phyloP scores from a whole-genome alignment of 1,140 invertebrate species.

The Aphelinus certus region DNA sequence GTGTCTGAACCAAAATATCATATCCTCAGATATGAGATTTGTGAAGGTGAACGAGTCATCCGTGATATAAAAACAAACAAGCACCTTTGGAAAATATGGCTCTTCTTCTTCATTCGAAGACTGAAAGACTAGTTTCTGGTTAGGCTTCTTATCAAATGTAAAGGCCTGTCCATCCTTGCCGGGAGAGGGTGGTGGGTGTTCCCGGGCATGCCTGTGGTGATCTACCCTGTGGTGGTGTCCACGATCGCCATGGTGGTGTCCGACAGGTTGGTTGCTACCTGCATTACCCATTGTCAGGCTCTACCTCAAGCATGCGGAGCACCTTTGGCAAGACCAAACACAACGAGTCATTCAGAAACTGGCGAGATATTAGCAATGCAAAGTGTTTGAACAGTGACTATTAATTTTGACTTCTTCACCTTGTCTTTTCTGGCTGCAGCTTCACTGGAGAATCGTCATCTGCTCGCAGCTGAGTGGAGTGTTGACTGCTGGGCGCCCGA shows the following conservation, averaged over 20 bases:
- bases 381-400: neutral
- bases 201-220: constrained; percentile 53
- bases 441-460: neutral
- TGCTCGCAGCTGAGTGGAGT: no score
- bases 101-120: constrained; percentile 83
- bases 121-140: constrained; percentile 71
- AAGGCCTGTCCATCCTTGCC: constrained; percentile 84
- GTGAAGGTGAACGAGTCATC: no score
- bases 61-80: no score
- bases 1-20: no score
- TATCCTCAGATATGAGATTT: no score
- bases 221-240: constrained; percentile 63
- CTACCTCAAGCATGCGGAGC: constrained; percentile 14
- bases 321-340: neutral
- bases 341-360: neutral
- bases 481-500: no score
- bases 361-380: neutral
- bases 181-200: constrained; percentile 72
- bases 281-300: constrained; percentile 76
- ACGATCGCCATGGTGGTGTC: constrained; percentile 73
- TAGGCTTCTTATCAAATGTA: constrained; percentile 84
- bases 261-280: constrained; percentile 72
- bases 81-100: constrained; percentile 77
- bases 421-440: neutral
- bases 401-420: neutral